Evolutionary conservation across 2,113 vertebrate species (phyloP).

Genomic region (Trochalopteron elliotii): DNA sequence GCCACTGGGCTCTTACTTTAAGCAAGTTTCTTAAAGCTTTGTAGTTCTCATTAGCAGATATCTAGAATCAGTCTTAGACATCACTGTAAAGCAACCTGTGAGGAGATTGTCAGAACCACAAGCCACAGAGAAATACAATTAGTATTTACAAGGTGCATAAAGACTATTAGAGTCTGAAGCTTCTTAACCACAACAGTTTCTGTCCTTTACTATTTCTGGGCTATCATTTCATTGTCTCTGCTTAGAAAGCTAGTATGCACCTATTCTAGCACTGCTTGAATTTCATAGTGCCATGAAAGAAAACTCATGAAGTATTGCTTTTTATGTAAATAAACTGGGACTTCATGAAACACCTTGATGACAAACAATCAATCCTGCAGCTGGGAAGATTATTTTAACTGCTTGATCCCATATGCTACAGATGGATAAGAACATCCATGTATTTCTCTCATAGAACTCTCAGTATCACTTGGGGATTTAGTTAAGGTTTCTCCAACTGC

Average conservation of each 20-base stretch:
- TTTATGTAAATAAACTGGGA: not conserved
- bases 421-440: not conserved
- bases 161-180: not conserved
- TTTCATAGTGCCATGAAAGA: not conserved
- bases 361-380: not conserved
- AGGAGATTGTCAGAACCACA: not conserved
- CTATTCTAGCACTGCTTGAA: not conserved
- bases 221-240: not conserved
- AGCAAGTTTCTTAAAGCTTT: not conserved
- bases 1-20: not conserved
- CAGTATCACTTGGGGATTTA: not conserved
- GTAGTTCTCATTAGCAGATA: not conserved
- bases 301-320: not conserved
- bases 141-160: not conserved
- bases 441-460: not conserved
- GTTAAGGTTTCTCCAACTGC: not conserved
- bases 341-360: not conserved
- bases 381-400: not conserved
- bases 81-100: not conserved
- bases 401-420: not conserved
- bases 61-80: not conserved
- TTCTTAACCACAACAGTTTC: not conserved
- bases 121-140: not conserved
- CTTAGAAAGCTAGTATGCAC: not conserved
- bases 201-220: not conserved